Percentiles rank a stretch among this genome's conserved stretches.
These are phyloP conservation scores for Phyllostomus hastatus DNA, from an alignment of 2,113 vertebrate genomes.

Conservation along the genomic window DNA sequence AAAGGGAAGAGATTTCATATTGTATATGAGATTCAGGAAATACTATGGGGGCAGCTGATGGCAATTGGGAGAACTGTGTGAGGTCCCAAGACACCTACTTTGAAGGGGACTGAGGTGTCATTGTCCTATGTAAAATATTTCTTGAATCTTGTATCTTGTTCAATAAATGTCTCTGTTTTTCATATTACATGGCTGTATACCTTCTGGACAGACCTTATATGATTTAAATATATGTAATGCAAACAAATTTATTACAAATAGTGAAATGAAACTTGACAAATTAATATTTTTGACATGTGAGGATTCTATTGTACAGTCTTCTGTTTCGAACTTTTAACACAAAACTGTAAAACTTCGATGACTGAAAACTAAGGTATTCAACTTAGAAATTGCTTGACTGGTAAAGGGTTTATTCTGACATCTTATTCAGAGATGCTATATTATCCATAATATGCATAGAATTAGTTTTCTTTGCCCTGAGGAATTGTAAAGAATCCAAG, in stretches of 20 bases:
- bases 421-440: constrained; percentile 16
- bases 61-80: no score
- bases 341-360: constrained; percentile 4
- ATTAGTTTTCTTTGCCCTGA: constrained; percentile 17
- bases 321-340: constrained; percentile 9
- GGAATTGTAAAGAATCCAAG: constrained; percentile 26
- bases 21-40: no score
- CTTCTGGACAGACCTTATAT: background rate
- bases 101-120: no score
- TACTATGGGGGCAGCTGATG: no score
- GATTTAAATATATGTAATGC: background rate
- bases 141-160: no score
- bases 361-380: background rate
- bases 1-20: no score
- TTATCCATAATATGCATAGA: constrained; percentile 1
- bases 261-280: background rate
- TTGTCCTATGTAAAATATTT: no score
- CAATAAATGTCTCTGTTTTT: no score
- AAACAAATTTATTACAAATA: background rate
- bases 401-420: constrained; percentile 6
- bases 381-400: background rate
- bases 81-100: no score
- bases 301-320: background rate
- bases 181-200: no score
- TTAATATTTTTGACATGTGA: background rate